Evolutionary conservation across 2,888 invertebrate species (phyloP), one percentile per base, ranked within the genome.

Genomic region (Baccha elongata): DNA sequence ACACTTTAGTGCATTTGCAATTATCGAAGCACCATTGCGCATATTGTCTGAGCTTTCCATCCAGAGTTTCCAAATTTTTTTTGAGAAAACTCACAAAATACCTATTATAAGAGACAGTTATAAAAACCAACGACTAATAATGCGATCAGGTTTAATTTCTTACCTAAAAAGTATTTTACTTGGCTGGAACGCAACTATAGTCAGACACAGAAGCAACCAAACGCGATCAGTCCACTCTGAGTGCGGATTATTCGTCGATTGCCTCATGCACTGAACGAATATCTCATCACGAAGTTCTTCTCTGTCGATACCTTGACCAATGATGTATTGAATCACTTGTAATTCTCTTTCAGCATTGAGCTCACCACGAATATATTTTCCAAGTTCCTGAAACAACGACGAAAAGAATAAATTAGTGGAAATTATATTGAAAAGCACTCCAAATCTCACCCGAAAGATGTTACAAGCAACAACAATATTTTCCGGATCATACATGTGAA

Each of bases 1-100:
- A 94, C 3, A 95, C 95, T 89, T 97, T 95, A 3, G 95, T 96
- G 84, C 96, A 96, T 85, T 97, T 94, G 87, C 98, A 96, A 91
- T 98, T 98, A 88, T 97, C 97, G 65, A 97, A 92, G 89, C 98
- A 98, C 96, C 97, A 98, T 90, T 97, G 96, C 8, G 97, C 97
- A 88, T 97, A 97, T 89, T 97, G 97, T 6, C 94, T 92, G 19
- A 95, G 91, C 87, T 94, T 93, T 4, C 94, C 94, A 53, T 94
- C 94, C 62, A 93, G 91, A n/a, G 92, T 91, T 78, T 89, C 89
- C 21, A 94, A 88, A 88, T 94, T 95, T 88, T 95, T 94, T 87
- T 93, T 93, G 58, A 96, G 91, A 88, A 95, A 96, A 13, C 95
- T 94, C 29, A 95, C 92, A 86, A 95, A 94, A 87, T 94, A 95